A percentile compares a stretch with the other conserved stretches of the same genome.
Conservation (phyloP, 2,888 invertebrate genomes). For the Rhopalosiphum nymphaeae region DNA sequence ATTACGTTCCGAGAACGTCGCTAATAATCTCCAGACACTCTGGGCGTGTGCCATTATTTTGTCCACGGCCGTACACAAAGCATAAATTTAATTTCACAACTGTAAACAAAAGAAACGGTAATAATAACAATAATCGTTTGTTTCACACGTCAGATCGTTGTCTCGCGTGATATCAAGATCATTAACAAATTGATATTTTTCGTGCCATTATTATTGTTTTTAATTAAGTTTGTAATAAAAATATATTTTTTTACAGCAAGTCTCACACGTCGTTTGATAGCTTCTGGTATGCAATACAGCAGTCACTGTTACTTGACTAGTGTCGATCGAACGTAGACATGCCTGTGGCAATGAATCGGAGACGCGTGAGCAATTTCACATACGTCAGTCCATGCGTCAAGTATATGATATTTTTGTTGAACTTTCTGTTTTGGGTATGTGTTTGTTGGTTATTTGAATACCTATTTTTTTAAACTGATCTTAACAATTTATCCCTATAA, state of each 20-base stretch:
- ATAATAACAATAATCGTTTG: background rate
- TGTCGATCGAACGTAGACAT: background rate
- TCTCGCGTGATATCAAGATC: background rate
- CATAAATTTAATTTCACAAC: background rate
- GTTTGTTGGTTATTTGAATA: background rate
- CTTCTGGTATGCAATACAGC: background rate
- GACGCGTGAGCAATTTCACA: constrained; percentile 73
- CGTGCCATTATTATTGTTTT: background rate
- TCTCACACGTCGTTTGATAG: background rate
- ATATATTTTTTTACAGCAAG: background rate
- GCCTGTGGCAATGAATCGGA: constrained; percentile 55
- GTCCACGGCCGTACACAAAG: background rate
- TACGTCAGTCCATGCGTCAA: constrained; percentile 90
- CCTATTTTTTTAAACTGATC: background rate
- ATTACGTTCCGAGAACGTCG: background rate
- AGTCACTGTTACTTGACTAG: background rate
- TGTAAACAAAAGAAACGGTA: background rate
- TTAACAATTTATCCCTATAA: constrained; percentile 20
- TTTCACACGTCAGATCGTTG: background rate
- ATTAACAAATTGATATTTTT: background rate
- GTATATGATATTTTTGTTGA: constrained; percentile 89
- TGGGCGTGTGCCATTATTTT: background rate
- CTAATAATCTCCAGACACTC: background rate
- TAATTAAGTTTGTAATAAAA: background rate
- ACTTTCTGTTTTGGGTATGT: constrained; percentile 92